Conservation (phyloP, 2,888 invertebrate species). For the Fabriciana adippe region DNA sequence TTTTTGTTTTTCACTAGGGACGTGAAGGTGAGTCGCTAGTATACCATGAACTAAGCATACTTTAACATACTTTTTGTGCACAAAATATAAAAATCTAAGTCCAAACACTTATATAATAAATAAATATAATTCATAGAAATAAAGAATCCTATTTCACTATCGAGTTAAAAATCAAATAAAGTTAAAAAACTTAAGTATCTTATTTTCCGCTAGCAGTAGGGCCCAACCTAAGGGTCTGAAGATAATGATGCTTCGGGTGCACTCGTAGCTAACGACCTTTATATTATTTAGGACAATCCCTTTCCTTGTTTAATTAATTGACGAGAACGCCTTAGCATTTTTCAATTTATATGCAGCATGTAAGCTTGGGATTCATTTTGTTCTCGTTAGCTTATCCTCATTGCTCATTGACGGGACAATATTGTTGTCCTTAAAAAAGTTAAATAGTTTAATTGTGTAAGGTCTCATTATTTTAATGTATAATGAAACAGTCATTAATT, state of each 20-base stretch:
- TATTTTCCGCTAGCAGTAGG: constrained; percentile 42
- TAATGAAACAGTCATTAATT: too few species aligned
- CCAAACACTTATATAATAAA: too few species aligned
- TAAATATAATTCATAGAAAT: neutral
- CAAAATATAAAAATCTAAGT: too few species aligned
- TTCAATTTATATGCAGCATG: constrained; percentile 42
- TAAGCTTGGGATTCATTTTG: constrained; percentile 13
- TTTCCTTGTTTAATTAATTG: constrained; percentile 77
- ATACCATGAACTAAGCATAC: too few species aligned
- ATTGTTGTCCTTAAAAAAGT: too few species aligned
- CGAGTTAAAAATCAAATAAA: too few species aligned
- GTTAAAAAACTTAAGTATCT: neutral
- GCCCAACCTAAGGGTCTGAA: constrained; percentile 50
- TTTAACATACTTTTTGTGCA: too few species aligned
- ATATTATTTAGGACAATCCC: constrained; percentile 75
- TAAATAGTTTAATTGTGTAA: too few species aligned
- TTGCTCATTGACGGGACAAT: too few species aligned
- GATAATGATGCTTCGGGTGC: constrained; percentile 75
- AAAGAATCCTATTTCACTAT: neutral
- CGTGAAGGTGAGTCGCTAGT: too few species aligned
- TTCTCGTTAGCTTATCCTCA: neutral
- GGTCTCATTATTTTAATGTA: too few species aligned
- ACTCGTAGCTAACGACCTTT: constrained; percentile 75
- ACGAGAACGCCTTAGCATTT: constrained; percentile 68
- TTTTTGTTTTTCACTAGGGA: too few species aligned